These are phyloP conservation scores for Holothuria scabra DNA, from an alignment of 53 echinoderm and acorn worm genomes.

Conservation along the genomic window DNA sequence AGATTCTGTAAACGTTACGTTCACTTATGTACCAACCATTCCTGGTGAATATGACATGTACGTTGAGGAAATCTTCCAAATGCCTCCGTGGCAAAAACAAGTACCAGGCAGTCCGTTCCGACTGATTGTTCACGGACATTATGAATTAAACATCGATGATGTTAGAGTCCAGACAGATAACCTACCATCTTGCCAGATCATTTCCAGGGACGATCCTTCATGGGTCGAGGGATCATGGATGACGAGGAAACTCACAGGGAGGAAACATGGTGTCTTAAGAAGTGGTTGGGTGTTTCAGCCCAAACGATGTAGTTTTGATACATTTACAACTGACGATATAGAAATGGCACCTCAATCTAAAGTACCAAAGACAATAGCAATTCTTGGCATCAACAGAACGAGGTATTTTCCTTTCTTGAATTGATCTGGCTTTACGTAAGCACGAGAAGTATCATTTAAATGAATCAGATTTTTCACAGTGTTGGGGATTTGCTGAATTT, in stretches of 20 bases:
- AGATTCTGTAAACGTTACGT: background rate
- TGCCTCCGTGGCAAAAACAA: background rate
- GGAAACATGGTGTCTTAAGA: too few relatives aligned
- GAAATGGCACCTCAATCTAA: background rate
- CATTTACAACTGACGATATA: constrained; percentile 34
- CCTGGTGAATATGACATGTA: constrained; percentile 15
- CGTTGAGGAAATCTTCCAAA: background rate
- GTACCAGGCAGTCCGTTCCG: constrained; percentile 24
- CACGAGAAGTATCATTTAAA: background rate
- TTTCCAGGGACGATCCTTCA: background rate
- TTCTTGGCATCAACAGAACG: constrained; percentile 29
- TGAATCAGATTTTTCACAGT: background rate
- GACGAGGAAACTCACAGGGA: background rate
- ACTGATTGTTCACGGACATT: background rate
- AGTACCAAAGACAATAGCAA: background rate
- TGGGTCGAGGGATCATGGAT: constrained; percentile 22
- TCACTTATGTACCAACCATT: background rate
- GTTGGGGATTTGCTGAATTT: constrained; percentile 18
- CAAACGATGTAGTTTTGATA: constrained; percentile 25
- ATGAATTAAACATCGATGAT: background rate
- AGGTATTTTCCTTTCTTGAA: constrained; percentile 10
- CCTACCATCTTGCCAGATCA: constrained; percentile 12
- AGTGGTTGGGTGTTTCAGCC: too few relatives aligned
- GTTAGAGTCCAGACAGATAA: background rate
- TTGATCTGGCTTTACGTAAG: background rate